A percentile compares a stretch with the other conserved stretches of the same genome.
phyloP scores from a whole-genome alignment of 2,888 invertebrate genomes.

The Tiliacea aurago region DNA sequence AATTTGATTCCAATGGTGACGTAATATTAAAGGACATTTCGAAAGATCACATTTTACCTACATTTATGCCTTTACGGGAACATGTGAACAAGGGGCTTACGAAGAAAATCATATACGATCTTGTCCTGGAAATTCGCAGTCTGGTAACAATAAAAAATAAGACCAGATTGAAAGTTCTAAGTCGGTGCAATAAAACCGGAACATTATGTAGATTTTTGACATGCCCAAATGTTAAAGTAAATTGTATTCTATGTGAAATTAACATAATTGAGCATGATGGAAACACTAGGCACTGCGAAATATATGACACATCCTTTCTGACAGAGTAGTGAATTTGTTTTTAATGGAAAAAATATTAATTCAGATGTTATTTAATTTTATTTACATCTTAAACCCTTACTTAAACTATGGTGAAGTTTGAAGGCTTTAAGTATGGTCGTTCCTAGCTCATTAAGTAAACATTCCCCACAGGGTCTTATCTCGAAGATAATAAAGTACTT shows the following conservation, averaged over 20 bases:
- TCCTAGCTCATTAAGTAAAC: slow-evolving; percentile 87
- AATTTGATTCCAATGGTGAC: slow-evolving; percentile 73
- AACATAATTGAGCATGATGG: slow-evolving; percentile 41
- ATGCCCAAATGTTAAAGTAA: slow-evolving; percentile 73
- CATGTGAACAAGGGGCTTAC: neutral
- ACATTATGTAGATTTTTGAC: slow-evolving; percentile 77
- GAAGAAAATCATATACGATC: neutral
- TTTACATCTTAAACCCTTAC: neutral
- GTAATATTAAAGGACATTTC: slow-evolving; percentile 59
- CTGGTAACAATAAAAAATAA: neutral
- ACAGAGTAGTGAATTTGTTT: slow-evolving; percentile 31
- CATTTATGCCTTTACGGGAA: neutral
- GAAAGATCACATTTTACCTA: slow-evolving; percentile 56
- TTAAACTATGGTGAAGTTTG: slow-evolving; percentile 72
- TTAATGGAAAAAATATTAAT: slow-evolving; percentile 2
- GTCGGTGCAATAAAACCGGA: slow-evolving; percentile 70
- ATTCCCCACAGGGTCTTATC: slow-evolving; percentile 86
- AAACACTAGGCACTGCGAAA: slow-evolving; percentile 72
- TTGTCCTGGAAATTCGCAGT: neutral
- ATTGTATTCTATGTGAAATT: slow-evolving; percentile 80
- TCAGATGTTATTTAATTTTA: slow-evolving; percentile 1
- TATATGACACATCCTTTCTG: slow-evolving; percentile 39
- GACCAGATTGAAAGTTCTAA: slow-evolving; percentile 72
- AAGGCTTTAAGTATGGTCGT: slow-evolving; percentile 76
- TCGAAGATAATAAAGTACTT: slow-evolving; percentile 83